A percentile compares a stretch with the other conserved stretches of the same genome.
Evolutionary conservation across 1,140 invertebrate species (phyloP).

Genomic region (Yoshiicerus persimilis): DNA sequence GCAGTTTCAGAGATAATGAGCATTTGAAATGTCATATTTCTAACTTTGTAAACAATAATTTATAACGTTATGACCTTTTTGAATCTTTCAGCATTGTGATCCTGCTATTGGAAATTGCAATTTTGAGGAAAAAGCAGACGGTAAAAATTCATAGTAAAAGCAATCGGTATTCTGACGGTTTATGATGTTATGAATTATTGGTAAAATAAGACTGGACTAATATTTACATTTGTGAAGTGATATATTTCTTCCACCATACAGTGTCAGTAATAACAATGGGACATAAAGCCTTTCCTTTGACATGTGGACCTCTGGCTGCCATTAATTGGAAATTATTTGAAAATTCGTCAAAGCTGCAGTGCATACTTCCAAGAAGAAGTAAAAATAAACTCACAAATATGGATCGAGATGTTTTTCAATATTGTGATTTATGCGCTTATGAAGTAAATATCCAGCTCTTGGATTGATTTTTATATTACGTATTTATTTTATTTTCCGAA

Average conservation of each 20-base stretch:
- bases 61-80: too few relatives aligned
- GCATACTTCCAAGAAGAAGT: not conserved
- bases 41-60: too few relatives aligned
- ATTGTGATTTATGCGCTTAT: not conserved
- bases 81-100: not conserved
- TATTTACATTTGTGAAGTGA: too few relatives aligned
- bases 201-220: too few relatives aligned
- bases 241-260: not conserved
- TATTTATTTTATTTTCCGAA: too few relatives aligned
- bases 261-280: not conserved
- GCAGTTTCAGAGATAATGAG: too few relatives aligned
- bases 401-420: not conserved
- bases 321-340: not conserved
- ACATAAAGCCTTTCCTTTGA: not conserved
- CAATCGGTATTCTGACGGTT: too few relatives aligned
- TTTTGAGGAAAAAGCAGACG: not conserved
- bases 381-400: too few relatives aligned
- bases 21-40: too few relatives aligned
- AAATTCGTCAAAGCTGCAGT: not conserved
- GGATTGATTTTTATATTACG: too few relatives aligned
- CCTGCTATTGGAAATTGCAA: not conserved
- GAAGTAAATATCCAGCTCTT: not conserved
- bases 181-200: too few relatives aligned
- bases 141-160: too few relatives aligned
- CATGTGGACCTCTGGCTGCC: not conserved